A percentile compares a stretch with the other conserved stretches of the same genome.
phyloP scores from a whole-genome alignment of 2,113 vertebrate genomes.

The Motacilla tschutschensis region DNA sequence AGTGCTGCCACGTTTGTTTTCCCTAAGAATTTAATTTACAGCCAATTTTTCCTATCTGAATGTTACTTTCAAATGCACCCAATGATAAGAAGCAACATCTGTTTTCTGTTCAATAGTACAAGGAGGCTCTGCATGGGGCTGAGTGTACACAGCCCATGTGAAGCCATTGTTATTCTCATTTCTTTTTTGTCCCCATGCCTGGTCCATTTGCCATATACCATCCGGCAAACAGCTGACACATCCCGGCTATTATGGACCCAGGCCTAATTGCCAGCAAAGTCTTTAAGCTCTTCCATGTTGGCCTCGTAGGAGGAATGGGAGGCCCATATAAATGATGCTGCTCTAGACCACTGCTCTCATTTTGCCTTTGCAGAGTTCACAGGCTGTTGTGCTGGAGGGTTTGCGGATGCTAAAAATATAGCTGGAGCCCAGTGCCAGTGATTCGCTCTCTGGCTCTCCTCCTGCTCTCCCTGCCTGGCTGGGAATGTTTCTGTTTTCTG shows the following conservation, averaged over 20 bases:
- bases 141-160: slow-evolving; percentile 72
- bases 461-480: background rate
- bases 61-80: slow-evolving; percentile 84
- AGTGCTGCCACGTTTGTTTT: slow-evolving; percentile 71
- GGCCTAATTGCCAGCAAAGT: slow-evolving; percentile 74
- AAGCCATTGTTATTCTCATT: slow-evolving; percentile 76
- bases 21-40: slow-evolving; percentile 81
- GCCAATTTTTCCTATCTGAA: slow-evolving; percentile 79
- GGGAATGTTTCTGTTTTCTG: slow-evolving; percentile 69
- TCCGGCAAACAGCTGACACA: slow-evolving; percentile 84
- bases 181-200: slow-evolving; percentile 76
- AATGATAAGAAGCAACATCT: slow-evolving; percentile 93
- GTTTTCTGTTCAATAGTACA: slow-evolving; percentile 86
- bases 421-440: slow-evolving; percentile 36
- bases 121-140: slow-evolving; percentile 79
- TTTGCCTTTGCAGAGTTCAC: slow-evolving; percentile 17
- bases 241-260: slow-evolving; percentile 72
- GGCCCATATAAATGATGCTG: slow-evolving; percentile 3
- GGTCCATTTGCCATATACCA: slow-evolving; percentile 79
- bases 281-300: slow-evolving; percentile 67
- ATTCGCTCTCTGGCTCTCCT: background rate
- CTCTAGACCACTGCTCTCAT: slow-evolving; percentile 25
- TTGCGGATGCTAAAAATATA: slow-evolving; percentile 59
- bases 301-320: slow-evolving; percentile 56
- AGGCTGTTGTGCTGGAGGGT: slow-evolving; percentile 36